Conservation (phyloP, 2,113 vertebrate species). For the Oxyruncus cristatus region DNA sequence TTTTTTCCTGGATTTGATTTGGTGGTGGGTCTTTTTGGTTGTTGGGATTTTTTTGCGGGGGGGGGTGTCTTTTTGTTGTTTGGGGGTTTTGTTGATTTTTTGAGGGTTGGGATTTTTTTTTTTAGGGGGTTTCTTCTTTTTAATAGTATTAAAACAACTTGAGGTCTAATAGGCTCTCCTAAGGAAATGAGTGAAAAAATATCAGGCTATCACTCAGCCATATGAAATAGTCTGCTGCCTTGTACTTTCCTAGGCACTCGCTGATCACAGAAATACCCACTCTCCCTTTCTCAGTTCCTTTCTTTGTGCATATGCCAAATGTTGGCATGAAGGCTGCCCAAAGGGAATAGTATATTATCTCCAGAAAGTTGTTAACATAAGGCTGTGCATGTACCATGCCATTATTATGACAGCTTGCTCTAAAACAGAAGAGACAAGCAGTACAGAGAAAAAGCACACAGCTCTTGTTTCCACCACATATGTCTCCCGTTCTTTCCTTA, state of each 20-base stretch:
- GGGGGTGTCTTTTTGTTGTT: background rate
- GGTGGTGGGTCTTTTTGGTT: too few relatives aligned
- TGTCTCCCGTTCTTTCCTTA: background rate
- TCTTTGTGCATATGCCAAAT: constrained; percentile 54
- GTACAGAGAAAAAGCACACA: background rate
- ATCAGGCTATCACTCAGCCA: background rate
- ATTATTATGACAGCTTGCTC: constrained; percentile 71
- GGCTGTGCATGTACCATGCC: constrained; percentile 67
- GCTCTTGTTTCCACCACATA: background rate
- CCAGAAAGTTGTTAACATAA: constrained; percentile 72
- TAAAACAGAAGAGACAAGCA: constrained; percentile 62
- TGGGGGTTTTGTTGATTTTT: background rate
- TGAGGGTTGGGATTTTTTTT: accelerated
- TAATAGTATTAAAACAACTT: background rate
- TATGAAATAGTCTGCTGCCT: background rate
- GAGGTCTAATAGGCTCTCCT: background rate
- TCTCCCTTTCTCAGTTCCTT: constrained; percentile 20
- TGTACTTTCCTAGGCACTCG: background rate
- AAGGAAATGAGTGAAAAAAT: background rate
- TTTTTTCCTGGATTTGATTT: background rate
- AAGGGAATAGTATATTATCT: constrained; percentile 69
- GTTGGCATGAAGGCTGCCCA: constrained; percentile 44
- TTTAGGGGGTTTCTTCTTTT: background rate
- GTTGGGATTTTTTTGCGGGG: background rate
- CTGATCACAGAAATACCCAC: constrained; percentile 1